Evolutionary conservation across 2,888 invertebrate genomes (phyloP).

Genomic region (Scaptomyza tumidula): DNA sequence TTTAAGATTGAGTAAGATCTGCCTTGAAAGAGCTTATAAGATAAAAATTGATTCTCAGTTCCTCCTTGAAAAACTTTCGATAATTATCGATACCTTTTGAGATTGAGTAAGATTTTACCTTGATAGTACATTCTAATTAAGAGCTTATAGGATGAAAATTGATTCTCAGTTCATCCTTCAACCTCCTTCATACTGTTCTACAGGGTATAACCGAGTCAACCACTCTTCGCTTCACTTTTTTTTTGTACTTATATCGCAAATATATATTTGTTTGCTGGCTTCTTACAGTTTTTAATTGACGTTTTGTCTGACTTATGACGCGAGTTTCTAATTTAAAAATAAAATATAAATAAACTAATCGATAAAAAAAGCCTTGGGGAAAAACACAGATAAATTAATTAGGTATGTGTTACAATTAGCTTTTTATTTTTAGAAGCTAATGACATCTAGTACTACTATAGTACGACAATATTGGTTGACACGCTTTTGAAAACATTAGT

Average conservation of each 20-base stretch:
- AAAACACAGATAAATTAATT: neutral
- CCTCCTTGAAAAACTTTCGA: neutral
- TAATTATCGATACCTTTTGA: neutral
- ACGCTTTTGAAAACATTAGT: neutral
- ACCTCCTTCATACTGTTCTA: neutral
- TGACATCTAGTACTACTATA: neutral
- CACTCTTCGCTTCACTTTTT: too few relatives aligned
- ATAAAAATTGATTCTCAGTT: neutral
- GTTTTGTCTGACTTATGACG: constrained; percentile 47
- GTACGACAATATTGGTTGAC: constrained; percentile 4
- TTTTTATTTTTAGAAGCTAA: neutral
- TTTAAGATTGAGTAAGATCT: neutral
- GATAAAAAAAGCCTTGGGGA: constrained; percentile 17
- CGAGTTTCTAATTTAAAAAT: constrained; percentile 45
- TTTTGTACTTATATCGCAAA: constrained; percentile 58
- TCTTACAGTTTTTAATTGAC: constrained; percentile 24
- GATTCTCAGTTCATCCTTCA: neutral
- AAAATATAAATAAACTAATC: constrained; percentile 43
- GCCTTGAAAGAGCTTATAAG: neutral
- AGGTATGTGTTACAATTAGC: neutral
- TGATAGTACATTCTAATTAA: neutral
- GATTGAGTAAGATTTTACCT: neutral
- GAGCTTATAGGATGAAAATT: neutral
- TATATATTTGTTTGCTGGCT: constrained; percentile 62
- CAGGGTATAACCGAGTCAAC: neutral